Evolutionary conservation across 30 jellyfish, hydroid and myxozoan genomes (phyloP), one percentile per base, ranked within the genome.

Genomic region (Pseudorhiza aurosa): DNA sequence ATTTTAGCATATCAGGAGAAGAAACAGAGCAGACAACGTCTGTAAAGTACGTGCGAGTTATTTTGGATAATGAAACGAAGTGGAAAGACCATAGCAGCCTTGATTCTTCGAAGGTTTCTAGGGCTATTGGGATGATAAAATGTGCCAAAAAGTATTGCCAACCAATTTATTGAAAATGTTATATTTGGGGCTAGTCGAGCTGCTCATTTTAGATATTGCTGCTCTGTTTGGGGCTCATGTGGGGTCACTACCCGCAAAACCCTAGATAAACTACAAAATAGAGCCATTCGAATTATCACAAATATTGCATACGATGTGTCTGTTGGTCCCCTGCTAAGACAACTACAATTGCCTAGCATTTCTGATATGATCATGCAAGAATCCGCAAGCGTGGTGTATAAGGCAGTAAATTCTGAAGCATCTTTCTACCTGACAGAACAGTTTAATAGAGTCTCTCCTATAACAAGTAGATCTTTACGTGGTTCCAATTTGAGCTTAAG

Each of bases 161-260:
- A 40, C 14, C 53, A 40, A 40, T 46, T 46, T 46, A 4, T 46
- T 46, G 12, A 4, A 4, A 46, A 46, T 46, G 14, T 27, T 4
- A 14, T 46, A 46, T 46, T 46, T 46, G 60, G 60, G 60, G 19
- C 60, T 46, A 46, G 60, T 46, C 21, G 60, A 46, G 60, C 60
- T 27, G n/a, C n/a, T 6, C 60, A 46, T n/a, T 46, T 46, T 46
- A 46, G 60, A 46, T 46, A 46, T 46, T 46, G 60, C 21, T 46
- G 60, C 60, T 46, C 60, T 46, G 60, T 46, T 27, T 14, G 60
- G 21, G 60, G 60, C 60, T 46, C 19, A 14, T 46, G 12, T 46
- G 60, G 60, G 21, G n/a, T n/a, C n/a, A n/a, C n/a, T n/a, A n/a
- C n/a, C n/a, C n/a, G n/a, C n/a, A 46, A 46, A 46, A 46, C 14